These are phyloP conservation scores for Squalus acanthias DNA, from an alignment of 2,797 vertebrate genomes.

Conservation along the genomic window DNA sequence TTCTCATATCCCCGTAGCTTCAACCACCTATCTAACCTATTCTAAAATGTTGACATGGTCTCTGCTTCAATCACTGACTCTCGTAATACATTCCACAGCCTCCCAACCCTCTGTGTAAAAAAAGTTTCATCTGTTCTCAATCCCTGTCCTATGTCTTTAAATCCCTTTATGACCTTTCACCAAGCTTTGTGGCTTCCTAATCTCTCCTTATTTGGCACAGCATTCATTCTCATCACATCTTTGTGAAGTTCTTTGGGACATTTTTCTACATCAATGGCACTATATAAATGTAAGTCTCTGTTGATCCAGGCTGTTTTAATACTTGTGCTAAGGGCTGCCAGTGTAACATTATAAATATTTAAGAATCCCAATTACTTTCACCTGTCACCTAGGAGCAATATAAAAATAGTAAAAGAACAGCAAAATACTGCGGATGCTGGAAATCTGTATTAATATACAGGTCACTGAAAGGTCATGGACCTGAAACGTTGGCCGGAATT, in stretches of 20 bases:
- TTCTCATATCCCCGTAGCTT: neutral
- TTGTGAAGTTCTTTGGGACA: neutral
- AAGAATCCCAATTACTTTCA: neutral
- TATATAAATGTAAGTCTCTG: neutral
- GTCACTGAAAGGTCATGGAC: too few species aligned
- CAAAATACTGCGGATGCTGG: too few species aligned
- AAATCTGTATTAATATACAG: too few species aligned
- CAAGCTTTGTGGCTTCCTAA: neutral
- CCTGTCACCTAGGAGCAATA: neutral
- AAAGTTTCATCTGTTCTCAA: neutral
- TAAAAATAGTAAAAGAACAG: too few species aligned
- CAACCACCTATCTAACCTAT: neutral
- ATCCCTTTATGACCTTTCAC: neutral
- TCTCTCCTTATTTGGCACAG: neutral
- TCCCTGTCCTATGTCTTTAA: neutral
- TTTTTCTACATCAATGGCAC: neutral
- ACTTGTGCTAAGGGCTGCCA: neutral
- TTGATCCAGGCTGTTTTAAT: neutral
- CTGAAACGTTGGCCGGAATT: too few species aligned
- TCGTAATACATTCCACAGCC: neutral
- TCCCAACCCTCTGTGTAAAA: neutral
- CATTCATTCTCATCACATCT: neutral
- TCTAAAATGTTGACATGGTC: neutral
- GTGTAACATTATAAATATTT: neutral
- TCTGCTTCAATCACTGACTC: neutral